These are phyloP conservation scores for Pangasius djambal DNA, from an alignment of 2,797 vertebrate species.

Conservation along the genomic window DNA sequence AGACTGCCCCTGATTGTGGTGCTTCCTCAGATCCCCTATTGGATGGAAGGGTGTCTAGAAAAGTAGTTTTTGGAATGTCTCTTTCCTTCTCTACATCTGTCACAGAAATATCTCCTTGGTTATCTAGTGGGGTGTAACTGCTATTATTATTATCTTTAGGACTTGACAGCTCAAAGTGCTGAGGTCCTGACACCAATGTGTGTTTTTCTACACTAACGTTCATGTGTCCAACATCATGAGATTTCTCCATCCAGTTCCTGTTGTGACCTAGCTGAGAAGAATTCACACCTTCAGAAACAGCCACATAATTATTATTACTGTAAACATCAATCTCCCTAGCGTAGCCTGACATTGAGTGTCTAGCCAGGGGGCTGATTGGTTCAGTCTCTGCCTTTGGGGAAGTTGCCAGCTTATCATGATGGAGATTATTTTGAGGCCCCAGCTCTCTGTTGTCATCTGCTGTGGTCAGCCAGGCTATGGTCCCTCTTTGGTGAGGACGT, in stretches of 20 bases:
- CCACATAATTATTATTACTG: constrained; percentile 59
- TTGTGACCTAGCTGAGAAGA: constrained; percentile 61
- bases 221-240: constrained; percentile 62
- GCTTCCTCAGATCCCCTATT: constrained; percentile 60
- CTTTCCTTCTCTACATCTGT: constrained; percentile 69
- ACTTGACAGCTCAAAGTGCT: constrained; percentile 77
- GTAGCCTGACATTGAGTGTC: constrained; percentile 67
- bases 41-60: constrained; percentile 59
- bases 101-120: constrained; percentile 67
- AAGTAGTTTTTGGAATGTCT: constrained; percentile 56
- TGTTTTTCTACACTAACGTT: constrained; percentile 80
- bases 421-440: constrained; percentile 51
- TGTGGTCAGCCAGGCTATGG: constrained; percentile 74
- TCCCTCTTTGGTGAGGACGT: constrained; percentile 72
- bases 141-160: constrained; percentile 76
- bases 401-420: constrained; percentile 61
- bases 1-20: constrained; percentile 50
- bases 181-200: constrained; percentile 80
- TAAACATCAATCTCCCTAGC: constrained; percentile 63
- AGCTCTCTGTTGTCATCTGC: constrained; percentile 76
- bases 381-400: constrained; percentile 71
- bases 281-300: constrained; percentile 70
- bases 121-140: constrained; percentile 70
- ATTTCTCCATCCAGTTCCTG: constrained; percentile 66
- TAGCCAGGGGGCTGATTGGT: constrained; percentile 71